Percentiles rank a stretch among this genome's conserved stretches.
phyloP scores from a whole-genome alignment of 2,888 invertebrate species.

The Pilophorus perplexus region DNA sequence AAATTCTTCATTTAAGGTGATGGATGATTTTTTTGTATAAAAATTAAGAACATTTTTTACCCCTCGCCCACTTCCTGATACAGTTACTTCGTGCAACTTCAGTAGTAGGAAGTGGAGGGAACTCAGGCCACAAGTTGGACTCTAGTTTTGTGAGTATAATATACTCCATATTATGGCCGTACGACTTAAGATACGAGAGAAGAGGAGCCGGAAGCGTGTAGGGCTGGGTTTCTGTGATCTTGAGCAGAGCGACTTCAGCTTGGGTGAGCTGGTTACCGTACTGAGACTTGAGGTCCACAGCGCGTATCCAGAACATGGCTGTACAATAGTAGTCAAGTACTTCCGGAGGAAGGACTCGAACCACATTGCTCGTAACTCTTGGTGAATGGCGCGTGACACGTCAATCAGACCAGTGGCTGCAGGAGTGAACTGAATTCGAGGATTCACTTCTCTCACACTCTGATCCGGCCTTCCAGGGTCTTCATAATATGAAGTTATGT shows the following conservation, averaged over 20 bases:
- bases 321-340: constrained; percentile 4
- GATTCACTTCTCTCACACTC: not conserved
- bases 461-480: too few relatives aligned
- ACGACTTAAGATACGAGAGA: constrained; percentile 11
- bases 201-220: not conserved
- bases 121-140: constrained; percentile 7
- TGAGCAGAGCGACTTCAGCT: not conserved
- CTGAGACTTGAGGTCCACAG: constrained; percentile 4
- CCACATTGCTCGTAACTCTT: not conserved
- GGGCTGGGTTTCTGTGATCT: not conserved
- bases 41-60: too few relatives aligned
- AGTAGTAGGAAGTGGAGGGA: not conserved
- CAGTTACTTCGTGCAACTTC: too few relatives aligned
- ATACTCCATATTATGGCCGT: too few relatives aligned
- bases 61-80: too few relatives aligned
- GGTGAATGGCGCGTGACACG: constrained; percentile 2
- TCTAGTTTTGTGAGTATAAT: constrained; percentile 1
- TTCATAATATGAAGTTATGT: too few relatives aligned
- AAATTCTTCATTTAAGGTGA: too few relatives aligned
- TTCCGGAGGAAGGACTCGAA: not conserved
- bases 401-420: constrained; percentile 2
- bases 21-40: too few relatives aligned
- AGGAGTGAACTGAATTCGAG: not conserved
- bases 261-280: not conserved
- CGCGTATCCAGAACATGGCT: constrained; percentile 5